These are phyloP conservation scores for Catocala fraxini DNA, from an alignment of 2,888 invertebrate species.

Conservation along the genomic window DNA sequence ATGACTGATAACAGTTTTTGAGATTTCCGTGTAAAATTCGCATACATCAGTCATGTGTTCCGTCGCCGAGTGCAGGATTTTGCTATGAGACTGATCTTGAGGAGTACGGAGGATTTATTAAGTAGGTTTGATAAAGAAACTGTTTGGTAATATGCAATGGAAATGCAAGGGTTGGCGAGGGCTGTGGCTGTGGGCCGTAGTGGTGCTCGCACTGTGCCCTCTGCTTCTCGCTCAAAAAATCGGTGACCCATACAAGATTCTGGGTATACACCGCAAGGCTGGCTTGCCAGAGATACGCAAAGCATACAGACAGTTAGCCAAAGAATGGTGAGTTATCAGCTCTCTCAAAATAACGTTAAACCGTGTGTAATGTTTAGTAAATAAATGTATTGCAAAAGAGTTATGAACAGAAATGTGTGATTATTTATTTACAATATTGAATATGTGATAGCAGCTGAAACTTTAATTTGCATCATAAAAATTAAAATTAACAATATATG, in stretches of 20 bases:
- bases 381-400: not conserved
- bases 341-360: not conserved
- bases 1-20: conserved; percentile 79
- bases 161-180: conserved; percentile 73
- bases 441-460: not conserved
- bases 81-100: conserved; percentile 65
- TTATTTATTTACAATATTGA: conserved; percentile 9
- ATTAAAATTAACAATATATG: conserved; percentile 5
- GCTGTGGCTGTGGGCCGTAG: conserved; percentile 71
- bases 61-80: conserved; percentile 49
- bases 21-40: conserved; percentile 62
- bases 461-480: not conserved
- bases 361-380: too few species aligned
- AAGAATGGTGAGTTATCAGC: conserved; percentile 92
- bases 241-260: conserved; percentile 94
- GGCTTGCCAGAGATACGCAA: conserved; percentile 94
- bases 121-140: conserved; percentile 52
- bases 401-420: not conserved
- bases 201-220: conserved; percentile 62
- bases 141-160: conserved; percentile 82
- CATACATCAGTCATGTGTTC: conserved; percentile 63
- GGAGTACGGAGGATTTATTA: conserved; percentile 58
- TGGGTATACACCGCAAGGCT: conserved; percentile 92
- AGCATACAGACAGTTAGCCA: conserved; percentile 96
- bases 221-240: conserved; percentile 79